Conservation (phyloP, 2,113 vertebrate genomes). For the Hymenochirus boettgeri region DNA sequence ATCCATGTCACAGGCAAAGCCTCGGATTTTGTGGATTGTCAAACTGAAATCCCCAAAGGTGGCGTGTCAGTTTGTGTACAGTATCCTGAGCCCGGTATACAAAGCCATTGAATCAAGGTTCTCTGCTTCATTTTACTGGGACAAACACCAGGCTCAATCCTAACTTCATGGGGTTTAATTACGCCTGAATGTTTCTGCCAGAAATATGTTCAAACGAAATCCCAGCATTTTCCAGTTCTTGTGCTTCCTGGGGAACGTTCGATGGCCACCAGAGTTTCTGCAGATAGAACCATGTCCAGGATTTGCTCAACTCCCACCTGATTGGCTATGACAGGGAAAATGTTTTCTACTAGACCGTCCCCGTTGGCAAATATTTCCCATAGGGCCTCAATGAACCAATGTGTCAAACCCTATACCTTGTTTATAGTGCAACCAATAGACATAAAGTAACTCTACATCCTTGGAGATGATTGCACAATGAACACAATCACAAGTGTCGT, state of each 20-base stretch:
- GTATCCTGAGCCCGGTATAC: constrained; percentile 26
- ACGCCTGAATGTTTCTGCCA: constrained; percentile 37
- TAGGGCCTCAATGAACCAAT: constrained; percentile 17
- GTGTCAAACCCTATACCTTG: constrained; percentile 27
- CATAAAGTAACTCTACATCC: constrained; percentile 10
- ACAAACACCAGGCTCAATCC: constrained; percentile 49
- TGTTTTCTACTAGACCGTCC: constrained; percentile 13
- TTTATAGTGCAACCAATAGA: constrained; percentile 12
- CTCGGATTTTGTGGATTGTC: constrained; percentile 43
- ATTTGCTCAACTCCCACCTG: constrained; percentile 5
- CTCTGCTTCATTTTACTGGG: constrained; percentile 30
- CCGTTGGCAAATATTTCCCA: constrained; percentile 28
- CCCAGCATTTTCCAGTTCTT: constrained; percentile 15
- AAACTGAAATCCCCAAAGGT: constrained; percentile 43
- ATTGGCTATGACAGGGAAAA: constrained; percentile 33
- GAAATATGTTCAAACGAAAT: constrained; percentile 36
- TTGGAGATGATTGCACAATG: constrained; percentile 13
- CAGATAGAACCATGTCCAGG: constrained; percentile 23
- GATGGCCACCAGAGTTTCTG: constrained; percentile 17
- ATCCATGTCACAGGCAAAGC: constrained; percentile 46
- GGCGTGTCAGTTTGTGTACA: constrained; percentile 41
- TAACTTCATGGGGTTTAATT: constrained; percentile 36
- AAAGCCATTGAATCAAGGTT: neutral
- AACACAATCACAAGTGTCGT: constrained; percentile 4
- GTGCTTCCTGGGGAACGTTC: constrained; percentile 7